Evolutionary conservation across 2,113 vertebrate genomes (phyloP).

Genomic region (Microcebus jonahi): DNA sequence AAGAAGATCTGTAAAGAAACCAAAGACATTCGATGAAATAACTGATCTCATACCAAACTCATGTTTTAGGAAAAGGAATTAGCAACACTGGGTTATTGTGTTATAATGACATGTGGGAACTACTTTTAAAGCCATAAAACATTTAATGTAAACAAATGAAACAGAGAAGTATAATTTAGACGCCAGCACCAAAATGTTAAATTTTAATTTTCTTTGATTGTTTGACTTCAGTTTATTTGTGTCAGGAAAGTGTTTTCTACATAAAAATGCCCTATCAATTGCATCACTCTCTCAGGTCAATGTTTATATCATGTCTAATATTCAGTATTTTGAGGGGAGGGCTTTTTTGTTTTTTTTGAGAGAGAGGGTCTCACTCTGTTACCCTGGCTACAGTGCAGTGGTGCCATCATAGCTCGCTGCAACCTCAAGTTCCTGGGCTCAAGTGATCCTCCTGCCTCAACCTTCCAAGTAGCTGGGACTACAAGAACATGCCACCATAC

Average conservation of each 20-base stretch:
- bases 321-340: too few relatives aligned
- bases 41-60: background rate
- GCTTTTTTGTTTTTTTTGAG: too few relatives aligned
- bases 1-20: slow-evolving; percentile 86
- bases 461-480: too few relatives aligned
- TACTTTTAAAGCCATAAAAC: background rate
- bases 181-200: background rate
- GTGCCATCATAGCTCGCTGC: too few relatives aligned
- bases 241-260: background rate
- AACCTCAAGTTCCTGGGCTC: too few relatives aligned
- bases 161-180: background rate
- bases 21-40: background rate
- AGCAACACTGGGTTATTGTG: background rate
- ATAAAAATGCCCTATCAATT: background rate
- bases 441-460: too few relatives aligned
- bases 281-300: background rate
- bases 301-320: background rate
- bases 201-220: background rate
- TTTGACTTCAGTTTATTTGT: slow-evolving; percentile 2
- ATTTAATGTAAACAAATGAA: background rate
- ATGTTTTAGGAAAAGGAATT: background rate
- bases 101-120: background rate
- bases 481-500: too few relatives aligned
- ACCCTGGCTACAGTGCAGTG: too few relatives aligned
- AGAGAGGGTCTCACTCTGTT: too few relatives aligned